Evolutionary conservation across 1,140 invertebrate genomes (phyloP), one percentile per base, ranked within the genome.

Genomic region (Meloidogyne chitwoodi): DNA sequence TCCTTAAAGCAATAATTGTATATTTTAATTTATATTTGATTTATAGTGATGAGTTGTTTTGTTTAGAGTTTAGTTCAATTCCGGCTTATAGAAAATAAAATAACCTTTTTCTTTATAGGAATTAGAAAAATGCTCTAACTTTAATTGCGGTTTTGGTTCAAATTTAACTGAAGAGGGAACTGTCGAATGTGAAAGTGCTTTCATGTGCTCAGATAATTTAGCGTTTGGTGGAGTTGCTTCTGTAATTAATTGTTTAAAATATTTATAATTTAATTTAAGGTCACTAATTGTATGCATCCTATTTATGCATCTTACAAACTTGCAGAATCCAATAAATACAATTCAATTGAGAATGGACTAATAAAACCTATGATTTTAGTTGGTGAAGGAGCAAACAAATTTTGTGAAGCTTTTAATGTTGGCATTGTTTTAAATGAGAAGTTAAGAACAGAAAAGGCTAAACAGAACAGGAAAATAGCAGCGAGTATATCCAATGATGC

Each of bases 161-260:
- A 82, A 81, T 61, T 65, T 81, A 63, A 81, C 81, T 10, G 44
- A 31, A 1, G 29, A 22, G 5, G 82, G 82, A 19, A 61, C 27
- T 34, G 81, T 81, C 1, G 80, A 81, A 48, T 83, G 81, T 44
- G 80, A 81, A 74, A 82, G 73, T 2, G 78, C 41, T 11, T 83
- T 67, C 26, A 81, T 81, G 78, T 19, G 56, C 22, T 81, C 82
- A 4, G 44, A 74, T 8, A 74, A 74, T 27, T 31, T 77, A 38
- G 75, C 82, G 16, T 81, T 80, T 74, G 80, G 80, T 22, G 67
- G 74, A 16, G 82, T 83, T 26, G 78, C 61, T 24, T 16, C 71
- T 29, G 81, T 29, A 22, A 74, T 77, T n/a, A 56, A 76, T 41
- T 41, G 29, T 61, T 41, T 27, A 2, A 66, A 66, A 8, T 75